Base-by-base conservation (phyloP, 1,140 invertebrate genomes). In the Melipona quadrifasciata region DNA sequence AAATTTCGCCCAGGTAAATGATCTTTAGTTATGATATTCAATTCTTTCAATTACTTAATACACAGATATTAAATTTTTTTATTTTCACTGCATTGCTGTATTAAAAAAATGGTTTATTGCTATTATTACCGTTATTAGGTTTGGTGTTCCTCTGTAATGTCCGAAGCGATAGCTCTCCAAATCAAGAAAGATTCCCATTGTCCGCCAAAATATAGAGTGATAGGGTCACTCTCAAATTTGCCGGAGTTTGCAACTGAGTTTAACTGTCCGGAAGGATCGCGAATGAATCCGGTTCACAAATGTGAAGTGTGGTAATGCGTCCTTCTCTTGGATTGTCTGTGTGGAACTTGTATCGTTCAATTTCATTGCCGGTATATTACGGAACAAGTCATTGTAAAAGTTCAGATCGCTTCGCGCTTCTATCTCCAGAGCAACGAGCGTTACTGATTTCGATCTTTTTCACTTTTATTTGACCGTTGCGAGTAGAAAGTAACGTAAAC, bases 261-360 rank as follows among this genome's bases (percentile, higher is more conserved):
- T 93, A 96, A 97, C n/a, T 99, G 99, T 93, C 95, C 96, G 11
- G 84, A 94, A 10, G 97, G 96, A 12, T 96, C 97, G 2, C 96
- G 96, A 83, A 99, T 99, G 98, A 99, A 99, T 94, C 98, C 99
- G 21, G 93, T 94, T 58, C 95, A 98, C 12, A 99, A 99, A 93
- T 99, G 99, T 93, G 97, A 97, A 92, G 97, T 99, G 72, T 99
- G 98, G 98, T 99, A 97, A 72, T 58, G 70, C 55, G 39, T 19
- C 16, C 8, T 64, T 12, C 31, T 17, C 39, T 19, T 39, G 10
- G 27, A 61, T 51, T 27, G 47, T 51, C n/a, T 16, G n/a, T 27
- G 71, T 68, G 64, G 17, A 77, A 27, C 34, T n/a, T 39, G 34
- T 55, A 75, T 53, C 75, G 68, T 87, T 87, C 64, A 27, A 34